A percentile compares a stretch with the other conserved stretches of the same genome.
These are phyloP conservation scores for Stomatorhinus ivindoensis DNA, from an alignment of 2,113 vertebrate genomes.

Conservation along the genomic window DNA sequence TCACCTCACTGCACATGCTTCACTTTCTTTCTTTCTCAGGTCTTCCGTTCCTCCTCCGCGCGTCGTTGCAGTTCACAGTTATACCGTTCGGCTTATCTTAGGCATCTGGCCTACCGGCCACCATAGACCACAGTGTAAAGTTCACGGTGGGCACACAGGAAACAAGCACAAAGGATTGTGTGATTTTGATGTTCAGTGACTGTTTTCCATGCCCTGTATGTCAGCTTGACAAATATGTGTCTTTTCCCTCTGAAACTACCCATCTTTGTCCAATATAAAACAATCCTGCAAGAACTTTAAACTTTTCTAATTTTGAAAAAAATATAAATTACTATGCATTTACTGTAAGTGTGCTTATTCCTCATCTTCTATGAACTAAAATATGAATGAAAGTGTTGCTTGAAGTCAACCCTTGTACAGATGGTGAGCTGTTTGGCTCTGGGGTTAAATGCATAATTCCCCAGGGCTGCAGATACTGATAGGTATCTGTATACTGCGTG, in stretches of 20 bases:
- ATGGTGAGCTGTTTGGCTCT: neutral
- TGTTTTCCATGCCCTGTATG: neutral
- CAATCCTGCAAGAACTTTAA: neutral
- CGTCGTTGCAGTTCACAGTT: neutral
- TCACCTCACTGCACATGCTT: neutral
- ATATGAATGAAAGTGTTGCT: neutral
- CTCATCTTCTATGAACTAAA: neutral
- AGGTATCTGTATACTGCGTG: neutral
- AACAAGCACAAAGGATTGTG: neutral
- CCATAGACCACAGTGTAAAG: neutral
- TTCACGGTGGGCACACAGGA: neutral
- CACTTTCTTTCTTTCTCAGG: neutral
- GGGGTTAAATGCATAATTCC: slow-evolving; percentile 1
- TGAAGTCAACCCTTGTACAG: neutral
- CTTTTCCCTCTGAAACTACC: neutral
- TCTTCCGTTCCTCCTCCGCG: neutral
- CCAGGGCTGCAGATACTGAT: neutral
- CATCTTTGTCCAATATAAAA: neutral
- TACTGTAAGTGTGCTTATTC: neutral
- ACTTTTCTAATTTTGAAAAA: neutral
- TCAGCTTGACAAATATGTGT: neutral
- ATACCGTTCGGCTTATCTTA: neutral
- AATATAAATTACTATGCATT: neutral
- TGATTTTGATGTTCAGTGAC: neutral
- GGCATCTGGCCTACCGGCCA: neutral